phyloP scores from a whole-genome alignment of 2,888 invertebrate species.

The Candidula unifasciata region DNA sequence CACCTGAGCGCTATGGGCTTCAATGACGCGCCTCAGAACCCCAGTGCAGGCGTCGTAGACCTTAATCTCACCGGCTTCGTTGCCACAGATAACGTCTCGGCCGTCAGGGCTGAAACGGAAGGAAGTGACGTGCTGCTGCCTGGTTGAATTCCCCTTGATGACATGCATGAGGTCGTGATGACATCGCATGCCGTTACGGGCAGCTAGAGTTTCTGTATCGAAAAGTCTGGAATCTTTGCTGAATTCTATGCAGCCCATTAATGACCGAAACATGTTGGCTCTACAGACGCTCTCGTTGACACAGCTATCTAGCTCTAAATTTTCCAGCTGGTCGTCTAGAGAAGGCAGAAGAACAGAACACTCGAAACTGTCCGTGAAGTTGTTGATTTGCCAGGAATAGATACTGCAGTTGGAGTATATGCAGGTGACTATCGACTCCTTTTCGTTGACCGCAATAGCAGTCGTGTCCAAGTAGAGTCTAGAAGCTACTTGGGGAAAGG shows the following conservation, averaged over 20 bases:
- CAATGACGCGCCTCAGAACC: slow-evolving; percentile 40
- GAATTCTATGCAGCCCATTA: slow-evolving; percentile 33
- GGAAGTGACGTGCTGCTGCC: slow-evolving; percentile 26
- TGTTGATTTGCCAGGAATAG: slow-evolving; percentile 45
- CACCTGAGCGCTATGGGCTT: slow-evolving; percentile 45
- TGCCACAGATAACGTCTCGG: slow-evolving; percentile 42
- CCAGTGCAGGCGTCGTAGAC: slow-evolving; percentile 45
- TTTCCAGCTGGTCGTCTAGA: neutral
- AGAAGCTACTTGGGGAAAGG: neutral
- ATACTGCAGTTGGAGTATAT: slow-evolving; percentile 43
- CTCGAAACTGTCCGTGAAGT: slow-evolving; percentile 8
- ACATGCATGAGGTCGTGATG: slow-evolving; percentile 10
- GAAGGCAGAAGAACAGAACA: slow-evolving; percentile 19
- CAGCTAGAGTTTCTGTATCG: neutral
- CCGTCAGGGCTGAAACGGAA: slow-evolving; percentile 40
- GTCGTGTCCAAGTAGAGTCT: slow-evolving; percentile 23
- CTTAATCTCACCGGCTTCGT: slow-evolving; percentile 45
- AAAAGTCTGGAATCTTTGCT: neutral
- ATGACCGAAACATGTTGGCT: slow-evolving; percentile 23
- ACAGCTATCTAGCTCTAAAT: neutral
- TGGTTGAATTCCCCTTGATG: neutral
- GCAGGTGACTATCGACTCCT: slow-evolving; percentile 44
- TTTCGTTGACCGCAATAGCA: slow-evolving; percentile 37
- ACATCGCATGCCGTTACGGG: neutral
- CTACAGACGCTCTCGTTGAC: slow-evolving; percentile 4